Evolutionary conservation across 2,888 invertebrate species (phyloP).

Genomic region (Tineola bisselliella): DNA sequence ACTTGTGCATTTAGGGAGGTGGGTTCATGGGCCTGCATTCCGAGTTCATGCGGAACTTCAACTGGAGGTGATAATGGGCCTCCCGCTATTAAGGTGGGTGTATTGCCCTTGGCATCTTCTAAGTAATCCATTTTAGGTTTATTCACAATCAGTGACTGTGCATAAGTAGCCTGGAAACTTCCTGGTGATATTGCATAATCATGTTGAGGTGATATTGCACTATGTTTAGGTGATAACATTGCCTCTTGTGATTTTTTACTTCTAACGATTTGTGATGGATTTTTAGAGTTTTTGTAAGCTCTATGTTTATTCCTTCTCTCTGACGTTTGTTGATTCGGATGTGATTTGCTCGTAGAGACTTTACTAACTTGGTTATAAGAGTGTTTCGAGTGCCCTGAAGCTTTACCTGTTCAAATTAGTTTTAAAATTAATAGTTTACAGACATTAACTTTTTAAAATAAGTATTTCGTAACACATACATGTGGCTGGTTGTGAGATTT

Average conservation of each 20-base stretch:
- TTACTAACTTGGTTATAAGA: constrained; percentile 65
- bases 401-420: constrained; percentile 41
- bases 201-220: constrained; percentile 28
- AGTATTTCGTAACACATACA: constrained; percentile 32
- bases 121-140: constrained; percentile 46
- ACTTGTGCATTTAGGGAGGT: constrained; percentile 37
- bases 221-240: constrained; percentile 35
- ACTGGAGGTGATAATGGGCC: constrained; percentile 46
- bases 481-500: constrained; percentile 54
- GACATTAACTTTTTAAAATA: too few species aligned
- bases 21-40: constrained; percentile 40
- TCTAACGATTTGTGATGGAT: constrained; percentile 23
- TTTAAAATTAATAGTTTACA: not conserved
- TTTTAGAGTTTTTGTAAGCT: constrained; percentile 28
- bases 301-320: constrained; percentile 15
- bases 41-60: constrained; percentile 44
- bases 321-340: constrained; percentile 23
- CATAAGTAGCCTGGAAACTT: constrained; percentile 59
- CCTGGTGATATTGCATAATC: constrained; percentile 50
- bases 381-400: constrained; percentile 57
- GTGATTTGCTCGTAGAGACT: constrained; percentile 61
- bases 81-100: constrained; percentile 21
- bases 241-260: constrained; percentile 40
- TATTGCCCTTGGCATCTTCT: constrained; percentile 43
- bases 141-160: constrained; percentile 47